phyloP scores from a whole-genome alignment of 2,113 vertebrate genomes.

The Oriolus oriolus region DNA sequence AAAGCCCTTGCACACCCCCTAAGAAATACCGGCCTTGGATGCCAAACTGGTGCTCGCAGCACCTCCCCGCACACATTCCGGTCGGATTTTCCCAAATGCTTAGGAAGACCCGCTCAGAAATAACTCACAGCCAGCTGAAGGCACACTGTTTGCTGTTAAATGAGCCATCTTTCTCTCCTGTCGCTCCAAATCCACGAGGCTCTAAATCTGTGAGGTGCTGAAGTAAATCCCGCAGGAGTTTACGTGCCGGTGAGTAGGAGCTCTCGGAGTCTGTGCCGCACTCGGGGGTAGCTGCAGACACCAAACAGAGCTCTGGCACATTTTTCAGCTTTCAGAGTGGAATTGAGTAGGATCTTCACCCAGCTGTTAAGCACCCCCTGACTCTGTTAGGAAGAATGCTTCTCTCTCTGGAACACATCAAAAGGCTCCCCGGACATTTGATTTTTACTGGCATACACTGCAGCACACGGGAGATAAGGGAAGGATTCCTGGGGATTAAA shows the following conservation, averaged over 20 bases:
- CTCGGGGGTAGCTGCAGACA: accelerated
- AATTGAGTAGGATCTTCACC: not conserved
- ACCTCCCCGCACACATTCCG: not conserved
- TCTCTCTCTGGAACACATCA: not conserved
- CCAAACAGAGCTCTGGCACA: not conserved
- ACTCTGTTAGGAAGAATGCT: not conserved
- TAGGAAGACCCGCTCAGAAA: not conserved
- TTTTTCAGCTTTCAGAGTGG: not conserved
- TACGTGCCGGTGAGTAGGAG: accelerated
- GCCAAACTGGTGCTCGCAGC: not conserved
- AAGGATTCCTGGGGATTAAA: not conserved
- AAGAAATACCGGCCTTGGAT: not conserved
- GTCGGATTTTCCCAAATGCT: not conserved
- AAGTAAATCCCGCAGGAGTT: not conserved
- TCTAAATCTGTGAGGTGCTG: not conserved
- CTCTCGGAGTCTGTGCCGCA: accelerated
- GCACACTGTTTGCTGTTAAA: accelerated
- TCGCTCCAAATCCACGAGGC: not conserved
- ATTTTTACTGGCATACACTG: not conserved
- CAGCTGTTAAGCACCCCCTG: not conserved
- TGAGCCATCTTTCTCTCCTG: not conserved
- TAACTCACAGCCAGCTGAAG: not conserved
- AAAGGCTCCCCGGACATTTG: not conserved
- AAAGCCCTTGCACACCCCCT: not conserved
- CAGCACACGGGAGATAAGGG: not conserved